These are phyloP conservation scores for Myotis davidii DNA, from an alignment of 2,113 vertebrate genomes.

Conservation along the genomic window DNA sequence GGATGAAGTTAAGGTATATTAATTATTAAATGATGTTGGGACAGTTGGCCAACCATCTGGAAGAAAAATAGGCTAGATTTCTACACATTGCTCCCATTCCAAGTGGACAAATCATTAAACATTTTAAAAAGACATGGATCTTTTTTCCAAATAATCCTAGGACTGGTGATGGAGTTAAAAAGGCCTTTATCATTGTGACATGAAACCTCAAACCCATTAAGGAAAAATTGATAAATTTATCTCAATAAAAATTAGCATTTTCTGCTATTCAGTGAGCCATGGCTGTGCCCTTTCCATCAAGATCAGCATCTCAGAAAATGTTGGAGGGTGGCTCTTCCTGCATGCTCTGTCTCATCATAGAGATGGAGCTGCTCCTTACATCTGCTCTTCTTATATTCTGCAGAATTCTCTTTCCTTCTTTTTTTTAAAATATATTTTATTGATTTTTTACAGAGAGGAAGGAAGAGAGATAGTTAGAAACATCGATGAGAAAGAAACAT, in stretches of 20 bases:
- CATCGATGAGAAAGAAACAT: too few relatives aligned
- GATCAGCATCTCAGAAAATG: not conserved
- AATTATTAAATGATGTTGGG: constrained; percentile 53
- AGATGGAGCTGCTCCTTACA: not conserved
- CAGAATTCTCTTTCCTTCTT: not conserved
- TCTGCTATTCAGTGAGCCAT: not conserved
- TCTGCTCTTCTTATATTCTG: not conserved
- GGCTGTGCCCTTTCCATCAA: not conserved
- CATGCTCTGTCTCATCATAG: not conserved
- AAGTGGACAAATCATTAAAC: constrained; percentile 48
- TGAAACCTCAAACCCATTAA: not conserved
- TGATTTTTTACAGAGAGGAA: too few relatives aligned
- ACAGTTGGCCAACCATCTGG: constrained; percentile 56
- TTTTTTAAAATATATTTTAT: too few relatives aligned
- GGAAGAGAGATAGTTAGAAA: too few relatives aligned
- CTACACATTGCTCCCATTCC: not conserved
- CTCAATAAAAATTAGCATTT: constrained; percentile 7
- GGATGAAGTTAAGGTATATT: constrained; percentile 37
- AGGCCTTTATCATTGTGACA: not conserved
- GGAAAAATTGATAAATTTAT: not conserved
- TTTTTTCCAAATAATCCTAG: not conserved
- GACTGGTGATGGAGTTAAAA: not conserved
- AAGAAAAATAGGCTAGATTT: constrained; percentile 48
- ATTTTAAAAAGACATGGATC: not conserved
- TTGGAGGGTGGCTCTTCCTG: not conserved